Conservation (phyloP, 92 coral and sea anemone genomes). For the Bergia puertoricense region DNA sequence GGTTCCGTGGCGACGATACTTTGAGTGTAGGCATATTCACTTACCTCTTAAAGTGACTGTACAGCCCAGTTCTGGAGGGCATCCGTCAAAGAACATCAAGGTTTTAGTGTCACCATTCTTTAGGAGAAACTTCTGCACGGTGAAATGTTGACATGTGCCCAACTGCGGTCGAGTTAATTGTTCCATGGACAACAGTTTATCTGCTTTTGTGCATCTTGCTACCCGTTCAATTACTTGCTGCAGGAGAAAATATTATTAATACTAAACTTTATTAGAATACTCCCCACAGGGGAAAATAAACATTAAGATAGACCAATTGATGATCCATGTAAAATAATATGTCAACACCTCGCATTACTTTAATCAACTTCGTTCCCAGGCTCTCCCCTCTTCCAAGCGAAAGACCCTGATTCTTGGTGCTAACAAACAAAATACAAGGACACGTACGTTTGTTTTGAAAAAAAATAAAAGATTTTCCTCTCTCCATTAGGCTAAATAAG, state of each 20-base stretch:
- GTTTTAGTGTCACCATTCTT: conserved; percentile 93
- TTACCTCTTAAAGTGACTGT: conserved; percentile 84
- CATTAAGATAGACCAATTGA: too few species aligned
- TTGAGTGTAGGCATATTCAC: neutral
- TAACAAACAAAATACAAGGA: too few species aligned
- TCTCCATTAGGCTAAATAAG: too few species aligned
- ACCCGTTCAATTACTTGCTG: conserved; percentile 89
- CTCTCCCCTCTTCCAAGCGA: too few species aligned
- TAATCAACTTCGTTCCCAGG: too few species aligned
- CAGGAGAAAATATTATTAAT: neutral
- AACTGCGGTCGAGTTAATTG: conserved; percentile 91
- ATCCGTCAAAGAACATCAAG: conserved; percentile 91
- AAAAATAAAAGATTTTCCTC: too few species aligned
- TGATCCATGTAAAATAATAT: too few species aligned
- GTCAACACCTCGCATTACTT: too few species aligned
- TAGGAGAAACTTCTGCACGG: conserved; percentile 76
- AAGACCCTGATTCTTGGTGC: too few species aligned
- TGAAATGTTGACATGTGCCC: conserved; percentile 85
- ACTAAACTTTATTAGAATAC: too few species aligned
- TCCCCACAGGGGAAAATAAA: too few species aligned
- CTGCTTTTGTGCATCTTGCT: conserved; percentile 93
- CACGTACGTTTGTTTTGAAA: too few species aligned
- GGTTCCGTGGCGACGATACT: neutral
- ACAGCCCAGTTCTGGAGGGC: conserved; percentile 86
- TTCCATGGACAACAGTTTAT: conserved; percentile 84